Conservation (phyloP, 2,888 invertebrate species). For the Celastrina argiolus region DNA sequence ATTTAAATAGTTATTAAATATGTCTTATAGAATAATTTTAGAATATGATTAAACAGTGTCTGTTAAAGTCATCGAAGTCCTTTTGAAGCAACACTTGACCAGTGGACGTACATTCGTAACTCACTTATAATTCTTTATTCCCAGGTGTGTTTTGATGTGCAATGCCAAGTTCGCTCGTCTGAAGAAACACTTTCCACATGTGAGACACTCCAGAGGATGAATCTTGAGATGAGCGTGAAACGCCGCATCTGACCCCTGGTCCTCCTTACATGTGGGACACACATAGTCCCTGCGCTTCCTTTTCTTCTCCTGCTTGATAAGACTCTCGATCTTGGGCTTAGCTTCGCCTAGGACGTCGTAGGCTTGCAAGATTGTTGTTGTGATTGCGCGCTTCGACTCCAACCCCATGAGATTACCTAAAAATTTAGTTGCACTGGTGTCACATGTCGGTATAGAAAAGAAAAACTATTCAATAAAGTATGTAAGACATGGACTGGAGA, state of each 20-base stretch:
- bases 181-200: constrained; percentile 88
- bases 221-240: constrained; percentile 86
- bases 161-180: constrained; percentile 85
- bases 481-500: too few species aligned
- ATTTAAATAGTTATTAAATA: too few species aligned
- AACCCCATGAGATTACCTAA: constrained; percentile 49
- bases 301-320: constrained; percentile 68
- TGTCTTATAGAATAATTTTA: too few species aligned
- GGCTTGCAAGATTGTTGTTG: constrained; percentile 50
- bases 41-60: too few species aligned
- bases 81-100: not conserved
- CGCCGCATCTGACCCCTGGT: constrained; percentile 81
- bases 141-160: constrained; percentile 88
- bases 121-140: constrained; percentile 83
- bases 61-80: constrained; percentile 6
- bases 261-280: constrained; percentile 73
- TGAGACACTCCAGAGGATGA: constrained; percentile 89
- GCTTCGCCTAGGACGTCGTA: constrained; percentile 55
- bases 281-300: constrained; percentile 53
- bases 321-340: constrained; percentile 65
- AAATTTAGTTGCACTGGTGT: constrained; percentile 24
- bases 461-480: too few species aligned
- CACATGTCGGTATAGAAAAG: too few species aligned
- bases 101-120: constrained; percentile 38
- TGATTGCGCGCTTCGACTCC: constrained; percentile 56